Conservation (phyloP, 1,140 invertebrate genomes). For the Campodea augens region DNA sequence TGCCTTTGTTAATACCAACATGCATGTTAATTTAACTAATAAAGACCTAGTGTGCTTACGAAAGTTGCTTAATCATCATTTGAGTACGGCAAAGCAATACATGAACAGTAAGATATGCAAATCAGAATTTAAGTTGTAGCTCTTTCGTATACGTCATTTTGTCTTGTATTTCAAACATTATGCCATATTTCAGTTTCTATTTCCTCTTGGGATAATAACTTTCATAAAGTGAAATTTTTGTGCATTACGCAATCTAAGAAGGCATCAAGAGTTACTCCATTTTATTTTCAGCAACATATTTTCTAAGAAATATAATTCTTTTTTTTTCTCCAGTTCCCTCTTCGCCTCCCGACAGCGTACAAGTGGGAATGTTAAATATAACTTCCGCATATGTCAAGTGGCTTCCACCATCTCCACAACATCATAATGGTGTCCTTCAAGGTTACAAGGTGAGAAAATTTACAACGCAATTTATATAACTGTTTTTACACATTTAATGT, state of each 20-base stretch:
- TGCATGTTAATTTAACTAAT: background rate
- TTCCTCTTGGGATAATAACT: too few species aligned
- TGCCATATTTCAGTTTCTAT: too few species aligned
- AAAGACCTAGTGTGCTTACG: background rate
- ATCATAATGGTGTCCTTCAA: constrained; percentile 59
- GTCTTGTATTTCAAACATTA: too few species aligned
- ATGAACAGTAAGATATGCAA: too few species aligned
- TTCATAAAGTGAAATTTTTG: too few species aligned
- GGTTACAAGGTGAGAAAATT: constrained; percentile 52
- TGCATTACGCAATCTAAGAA: too few species aligned
- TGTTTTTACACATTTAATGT: too few species aligned
- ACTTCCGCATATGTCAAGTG: constrained; percentile 58
- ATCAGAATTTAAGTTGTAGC: too few species aligned
- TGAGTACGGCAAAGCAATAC: background rate
- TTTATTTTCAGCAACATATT: background rate
- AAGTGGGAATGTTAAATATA: constrained; percentile 62
- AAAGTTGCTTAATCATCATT: background rate
- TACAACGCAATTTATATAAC: constrained; percentile 1
- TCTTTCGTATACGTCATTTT: too few species aligned
- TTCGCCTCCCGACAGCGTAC: constrained; percentile 58
- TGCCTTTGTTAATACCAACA: constrained; percentile 5
- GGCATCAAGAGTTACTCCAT: too few species aligned
- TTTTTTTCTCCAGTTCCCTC: constrained; percentile 39
- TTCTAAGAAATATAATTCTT: constrained; percentile 4
- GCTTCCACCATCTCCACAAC: constrained; percentile 52